Evolutionary conservation across 2,888 invertebrate species (phyloP), one percentile per base, ranked within the genome.

Genomic region (Macrosoma leucophasiata): DNA sequence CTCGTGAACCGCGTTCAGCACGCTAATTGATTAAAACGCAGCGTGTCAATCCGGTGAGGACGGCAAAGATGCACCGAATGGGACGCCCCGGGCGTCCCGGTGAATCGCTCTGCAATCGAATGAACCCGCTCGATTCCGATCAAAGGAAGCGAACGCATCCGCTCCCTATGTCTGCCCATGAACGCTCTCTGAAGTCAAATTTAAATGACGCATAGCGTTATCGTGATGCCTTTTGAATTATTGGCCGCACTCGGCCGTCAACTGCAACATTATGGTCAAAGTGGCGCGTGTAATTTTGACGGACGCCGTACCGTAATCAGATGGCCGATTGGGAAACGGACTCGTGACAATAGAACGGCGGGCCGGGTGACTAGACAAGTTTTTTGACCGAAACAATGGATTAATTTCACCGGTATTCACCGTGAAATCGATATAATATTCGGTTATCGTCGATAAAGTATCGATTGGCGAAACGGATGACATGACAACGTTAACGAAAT

Each of bases 11-110:
- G 62, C 62, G 63, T 64, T 65, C 67, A 64, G 66, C 58, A 58
- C 57, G 73, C 66, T 84, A 81, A 84, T 84, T 84, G 82, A 84
- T 82, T 84, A 81, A 81, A 82, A 79, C 78, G 77, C 82, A 78
- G 56, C 71, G 58, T 69, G 78, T 79, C 79, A 79, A 79, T 79
- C 67, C 61, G 49, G 29, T 14, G 33, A 40, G 43, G 56, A 55
- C 57, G 55, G 58, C 52, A 61, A 67, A 61, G 72, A 66, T 64
- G 68, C 54, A 55, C 51, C 55, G 41, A 33, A 29, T 29, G 36
- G 50, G 48, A 49, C 54, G 55, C 60, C 52, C 39, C 20, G 54
- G 55, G 51, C 48, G 30, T 39, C 30, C 31, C 31, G 37, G 13
- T 31, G 30, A 40, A 40, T 27, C 36, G 38, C 36, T 36, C 23